phyloP scores from a whole-genome alignment of 1,140 invertebrate species.

The Tyrophagus putrescentiae region DNA sequence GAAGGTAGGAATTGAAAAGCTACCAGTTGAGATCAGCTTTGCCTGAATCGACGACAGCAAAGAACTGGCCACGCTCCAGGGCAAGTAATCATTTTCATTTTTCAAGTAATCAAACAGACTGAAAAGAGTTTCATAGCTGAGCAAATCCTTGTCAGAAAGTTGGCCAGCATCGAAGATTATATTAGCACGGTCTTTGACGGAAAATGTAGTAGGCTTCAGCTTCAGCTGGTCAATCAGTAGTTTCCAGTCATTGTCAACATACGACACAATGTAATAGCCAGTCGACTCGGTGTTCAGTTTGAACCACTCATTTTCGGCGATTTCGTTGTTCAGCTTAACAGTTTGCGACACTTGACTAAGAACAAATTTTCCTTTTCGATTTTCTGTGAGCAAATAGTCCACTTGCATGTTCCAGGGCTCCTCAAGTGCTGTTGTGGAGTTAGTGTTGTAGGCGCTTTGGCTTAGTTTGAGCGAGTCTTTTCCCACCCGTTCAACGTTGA shows the following conservation, averaged over 20 bases:
- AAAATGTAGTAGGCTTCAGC: conserved; percentile 36
- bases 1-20: conserved; percentile 17
- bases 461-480: conserved; percentile 34
- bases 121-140: conserved; percentile 51
- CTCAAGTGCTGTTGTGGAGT: background rate
- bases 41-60: conserved; percentile 37
- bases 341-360: conserved; percentile 19
- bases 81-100: conserved; percentile 40
- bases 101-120: conserved; percentile 51
- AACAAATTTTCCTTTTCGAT: background rate
- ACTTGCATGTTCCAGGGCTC: conserved; percentile 21
- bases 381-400: background rate
- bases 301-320: conserved; percentile 47
- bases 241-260: conserved; percentile 59
- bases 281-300: conserved; percentile 72
- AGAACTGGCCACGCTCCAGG: conserved; percentile 34
- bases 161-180: conserved; percentile 61
- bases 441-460: conserved; percentile 15
- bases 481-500: conserved; percentile 46
- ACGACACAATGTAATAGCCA: conserved; percentile 71
- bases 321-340: conserved; percentile 28
- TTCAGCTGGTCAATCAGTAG: conserved; percentile 54
- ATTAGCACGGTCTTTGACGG: conserved; percentile 53
- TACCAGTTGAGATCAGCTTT: background rate
- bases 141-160: conserved; percentile 50